Base-by-base conservation (phyloP, 2,888 invertebrate species). In the Metellina segmentata region DNA sequence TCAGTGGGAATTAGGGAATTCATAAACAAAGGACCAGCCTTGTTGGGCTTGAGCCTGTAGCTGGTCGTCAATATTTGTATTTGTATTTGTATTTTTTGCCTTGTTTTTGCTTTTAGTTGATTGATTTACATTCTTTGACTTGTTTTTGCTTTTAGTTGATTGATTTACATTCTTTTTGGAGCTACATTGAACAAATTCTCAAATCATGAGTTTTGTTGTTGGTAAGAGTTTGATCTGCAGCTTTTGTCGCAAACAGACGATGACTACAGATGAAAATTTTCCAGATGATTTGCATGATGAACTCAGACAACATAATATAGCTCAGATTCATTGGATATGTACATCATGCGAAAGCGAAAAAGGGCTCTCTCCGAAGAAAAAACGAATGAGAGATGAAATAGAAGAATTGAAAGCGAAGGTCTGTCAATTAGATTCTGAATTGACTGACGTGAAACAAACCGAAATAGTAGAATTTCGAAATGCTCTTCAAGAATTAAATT, bases 261-360 rank as follows among this genome's bases (percentile, higher is more conserved):
- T 8, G 13, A 11, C 20, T 13, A 16, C 70, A n/a, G 79, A 79
- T 9, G 71, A 71, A 34, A 78, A 87, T 7, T 87, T 87, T 19
- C 87, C 87, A 8, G 71, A 79, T 16, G 87, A 87, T 79, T 79
- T 87, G 52, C 61, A 79, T 79, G 70, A 20, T n/a, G 9, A 48
- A 9, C 75, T 85, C n/a, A 19, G 9, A 20, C 52, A 61, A 16
- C 74, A 75, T 53, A 9, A 52, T 61, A 48, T 85, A 19, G 48
- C 85, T n/a, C 85, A 85, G 48, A n/a, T 85, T 1, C 75, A 61
- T 34, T 85, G 85, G 85, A 34, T 85, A 2, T 85, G 85, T 48
- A 53, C 74, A 52, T 34, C 85, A 48, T 85, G 85, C 9, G 16
- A 75, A 20, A 20, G 11, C 34, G 8, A 34, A 0, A 34, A 34